A percentile compares a stretch with the other conserved stretches of the same genome.
Conservation (phyloP, 2,888 invertebrate species). For the Drosophila fulvimacula region DNA sequence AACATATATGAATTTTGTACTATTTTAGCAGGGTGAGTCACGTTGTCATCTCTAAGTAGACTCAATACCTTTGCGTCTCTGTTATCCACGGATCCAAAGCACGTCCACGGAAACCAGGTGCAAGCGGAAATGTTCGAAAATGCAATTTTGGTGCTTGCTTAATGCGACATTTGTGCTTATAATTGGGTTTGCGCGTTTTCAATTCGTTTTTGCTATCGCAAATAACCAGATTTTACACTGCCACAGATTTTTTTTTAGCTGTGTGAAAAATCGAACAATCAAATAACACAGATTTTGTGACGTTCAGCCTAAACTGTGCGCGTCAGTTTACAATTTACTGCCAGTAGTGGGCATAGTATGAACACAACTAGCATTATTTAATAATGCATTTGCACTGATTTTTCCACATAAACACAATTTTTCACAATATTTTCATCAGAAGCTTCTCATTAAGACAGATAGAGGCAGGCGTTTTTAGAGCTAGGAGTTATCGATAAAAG, state of each 20-base stretch:
- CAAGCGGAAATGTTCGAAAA: constrained; percentile 84
- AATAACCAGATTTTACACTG: constrained; percentile 47
- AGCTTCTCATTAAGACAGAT: constrained; percentile 45
- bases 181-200: constrained; percentile 37
- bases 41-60: constrained; percentile 46
- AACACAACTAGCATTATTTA: constrained; percentile 50
- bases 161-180: constrained; percentile 69
- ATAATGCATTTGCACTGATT: constrained; percentile 31
- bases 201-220: constrained; percentile 27
- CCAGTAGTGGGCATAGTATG: constrained; percentile 28
- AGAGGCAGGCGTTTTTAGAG: constrained; percentile 41
- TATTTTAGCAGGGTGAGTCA: constrained; percentile 27
- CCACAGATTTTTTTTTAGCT: constrained; percentile 27
- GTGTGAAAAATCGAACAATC: constrained; percentile 58
- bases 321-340: constrained; percentile 20
- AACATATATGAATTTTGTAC: background rate
- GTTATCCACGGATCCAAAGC: constrained; percentile 84
- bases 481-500: constrained; percentile 25
- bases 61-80: constrained; percentile 84
- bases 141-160: constrained; percentile 82
- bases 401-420: constrained; percentile 51
- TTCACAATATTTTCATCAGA: constrained; percentile 61
- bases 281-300: constrained; percentile 17
- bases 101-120: constrained; percentile 83
- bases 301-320: constrained; percentile 11